These are phyloP conservation scores for Teleiodes luculella DNA, from an alignment of 2,888 invertebrate genomes.

Conservation along the genomic window DNA sequence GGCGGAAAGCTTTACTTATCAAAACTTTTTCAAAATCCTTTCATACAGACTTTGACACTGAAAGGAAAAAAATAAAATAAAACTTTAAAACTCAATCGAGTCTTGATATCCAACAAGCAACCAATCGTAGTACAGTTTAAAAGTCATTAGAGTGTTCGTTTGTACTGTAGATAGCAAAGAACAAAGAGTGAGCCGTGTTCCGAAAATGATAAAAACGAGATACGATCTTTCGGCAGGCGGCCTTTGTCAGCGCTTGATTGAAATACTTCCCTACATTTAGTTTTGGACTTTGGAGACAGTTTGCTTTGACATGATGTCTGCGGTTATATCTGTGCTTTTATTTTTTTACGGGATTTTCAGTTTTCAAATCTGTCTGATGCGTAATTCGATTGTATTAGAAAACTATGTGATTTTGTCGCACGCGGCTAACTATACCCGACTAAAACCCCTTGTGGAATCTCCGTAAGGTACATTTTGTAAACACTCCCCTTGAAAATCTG, in stretches of 20 bases:
- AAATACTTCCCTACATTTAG: constrained; percentile 6
- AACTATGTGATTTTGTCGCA: no score
- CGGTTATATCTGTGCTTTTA: background rate
- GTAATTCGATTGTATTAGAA: background rate
- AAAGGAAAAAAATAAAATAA: no score
- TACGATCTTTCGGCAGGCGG: constrained; percentile 9
- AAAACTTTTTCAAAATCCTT: no score
- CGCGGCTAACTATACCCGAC: no score
- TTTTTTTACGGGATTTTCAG: background rate
- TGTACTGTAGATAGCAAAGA: constrained; percentile 12
- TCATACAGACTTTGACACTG: no score
- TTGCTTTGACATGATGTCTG: background rate
- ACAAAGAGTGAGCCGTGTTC: constrained; percentile 13
- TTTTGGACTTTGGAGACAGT: background rate
- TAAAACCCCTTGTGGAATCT: no score
- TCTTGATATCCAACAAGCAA: background rate
- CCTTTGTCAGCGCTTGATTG: constrained; percentile 13
- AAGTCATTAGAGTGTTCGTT: constrained; percentile 11
- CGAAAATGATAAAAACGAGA: constrained; percentile 15
- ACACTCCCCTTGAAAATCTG: no score
- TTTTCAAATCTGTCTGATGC: background rate
- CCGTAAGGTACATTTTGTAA: no score
- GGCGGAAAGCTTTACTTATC: no score
- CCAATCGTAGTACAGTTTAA: background rate
- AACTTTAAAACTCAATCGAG: background rate